phyloP scores from a whole-genome alignment of 2,113 vertebrate genomes.

The Fregetta grallaria region DNA sequence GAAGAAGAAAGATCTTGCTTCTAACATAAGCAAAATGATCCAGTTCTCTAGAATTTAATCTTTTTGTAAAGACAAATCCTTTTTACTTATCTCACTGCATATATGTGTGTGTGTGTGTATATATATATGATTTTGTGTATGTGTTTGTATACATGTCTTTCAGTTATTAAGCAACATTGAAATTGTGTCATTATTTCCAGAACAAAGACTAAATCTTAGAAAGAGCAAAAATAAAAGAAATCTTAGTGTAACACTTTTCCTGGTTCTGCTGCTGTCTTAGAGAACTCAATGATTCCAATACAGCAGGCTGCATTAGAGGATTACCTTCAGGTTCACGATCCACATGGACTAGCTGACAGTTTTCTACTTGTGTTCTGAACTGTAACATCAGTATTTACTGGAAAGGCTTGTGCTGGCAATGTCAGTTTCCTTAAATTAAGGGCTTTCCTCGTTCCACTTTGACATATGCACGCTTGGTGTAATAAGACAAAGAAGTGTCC shows the following conservation, averaged over 20 bases:
- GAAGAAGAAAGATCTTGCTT: not conserved
- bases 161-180: not conserved
- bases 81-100: not conserved
- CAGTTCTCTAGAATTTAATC: not conserved
- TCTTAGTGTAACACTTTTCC: not conserved
- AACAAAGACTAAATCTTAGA: not conserved
- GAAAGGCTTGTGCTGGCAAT: not conserved
- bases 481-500: not conserved
- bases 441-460: not conserved
- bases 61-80: not conserved
- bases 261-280: not conserved
- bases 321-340: not conserved
- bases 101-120: rapidly evolving
- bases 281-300: not conserved
- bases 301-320: not conserved
- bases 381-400: not conserved
- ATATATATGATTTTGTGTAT: not conserved
- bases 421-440: not conserved
- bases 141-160: not conserved
- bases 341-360: not conserved
- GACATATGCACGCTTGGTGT: not conserved
- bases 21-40: not conserved
- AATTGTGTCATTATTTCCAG: not conserved
- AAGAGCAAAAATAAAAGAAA: not conserved
- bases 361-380: not conserved